A percentile compares a stretch with the other conserved stretches of the same genome.
phyloP scores from a whole-genome alignment of 1,140 invertebrate species.

The Drosophila varians region DNA sequence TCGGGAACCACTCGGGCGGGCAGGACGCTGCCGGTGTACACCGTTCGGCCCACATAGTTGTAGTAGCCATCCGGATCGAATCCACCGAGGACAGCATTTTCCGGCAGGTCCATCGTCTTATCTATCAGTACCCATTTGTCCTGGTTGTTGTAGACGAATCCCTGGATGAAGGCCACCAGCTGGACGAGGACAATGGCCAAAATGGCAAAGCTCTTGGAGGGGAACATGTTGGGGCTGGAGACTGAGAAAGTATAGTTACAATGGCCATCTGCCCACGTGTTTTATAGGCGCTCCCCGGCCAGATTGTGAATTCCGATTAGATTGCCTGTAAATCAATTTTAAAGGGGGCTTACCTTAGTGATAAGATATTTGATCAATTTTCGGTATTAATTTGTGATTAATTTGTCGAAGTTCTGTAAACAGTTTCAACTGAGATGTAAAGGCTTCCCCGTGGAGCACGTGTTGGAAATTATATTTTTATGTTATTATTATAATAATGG shows the following conservation, averaged over 20 bases:
- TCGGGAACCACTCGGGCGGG: conserved; percentile 51
- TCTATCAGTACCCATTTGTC: conserved; percentile 42
- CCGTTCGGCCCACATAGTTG: conserved; percentile 46
- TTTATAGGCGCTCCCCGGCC: conserved; percentile 7
- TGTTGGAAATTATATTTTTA: no score
- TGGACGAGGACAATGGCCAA: conserved; percentile 33
- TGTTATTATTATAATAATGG: no score
- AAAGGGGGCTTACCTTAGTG: background rate
- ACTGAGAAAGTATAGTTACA: conserved; percentile 2
- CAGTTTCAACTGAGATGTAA: background rate
- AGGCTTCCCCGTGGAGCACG: no score
- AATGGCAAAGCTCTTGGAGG: conserved; percentile 4
- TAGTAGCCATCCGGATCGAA: conserved; percentile 45
- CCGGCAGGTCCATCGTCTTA: conserved; percentile 26
- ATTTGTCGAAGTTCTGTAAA: background rate
- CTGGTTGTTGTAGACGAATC: conserved; percentile 29
- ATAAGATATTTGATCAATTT: background rate
- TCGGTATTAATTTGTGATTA: background rate
- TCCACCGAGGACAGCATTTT: conserved; percentile 40
- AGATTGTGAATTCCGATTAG: background rate
- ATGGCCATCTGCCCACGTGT: background rate
- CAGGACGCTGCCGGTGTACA: conserved; percentile 16
- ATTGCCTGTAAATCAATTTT: background rate
- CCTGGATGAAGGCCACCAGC: conserved; percentile 28
- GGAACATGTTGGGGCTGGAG: conserved; percentile 26